Base-by-base conservation (phyloP, 2,888 invertebrate species). In the Hyposoter didymator region DNA sequence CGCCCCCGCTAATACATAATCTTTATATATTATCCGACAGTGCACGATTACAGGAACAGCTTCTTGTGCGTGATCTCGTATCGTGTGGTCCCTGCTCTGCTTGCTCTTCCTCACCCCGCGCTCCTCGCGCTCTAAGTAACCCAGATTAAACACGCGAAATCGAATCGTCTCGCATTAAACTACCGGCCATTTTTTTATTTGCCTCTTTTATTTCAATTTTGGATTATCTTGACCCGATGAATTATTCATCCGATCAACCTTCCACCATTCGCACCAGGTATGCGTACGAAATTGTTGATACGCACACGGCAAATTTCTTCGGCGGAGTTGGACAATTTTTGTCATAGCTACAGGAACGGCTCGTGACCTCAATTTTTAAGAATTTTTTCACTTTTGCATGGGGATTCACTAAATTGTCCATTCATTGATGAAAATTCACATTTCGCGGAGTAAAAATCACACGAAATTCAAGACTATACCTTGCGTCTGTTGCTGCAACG, bases 31-130 rank as follows among this genome's bases (percentile, higher is more conserved):
- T 78, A 79, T 82, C 82, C 75, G 66, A 75, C 78, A 75, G 64
- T 39, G 39, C 45, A 32, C 75, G 49, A 69, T 74, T 74, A 78
- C 84, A 72, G 82, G 47, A 79, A 85, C 85, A 55, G 75, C 82
- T 59, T 66, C 82, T 35, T 69, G 47, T 69, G 78, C 64, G 78
- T 62, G 82, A 85, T 85, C 78, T 85, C 79, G 69, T 79, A 85
- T 82, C 82, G 55, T 64, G 49, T 64, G 49, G 43, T 79, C 75
- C 64, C 49, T 70, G 64, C 39, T 22, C 28, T 14, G 59, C 67
- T 49, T 69, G 43, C 76, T 35, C 28, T 6, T 10, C 14, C 14
- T 28, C 10, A 39, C 10, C 39, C 10, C 1, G 39, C 4, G 35
- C 35, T 3, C 39, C 10, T 10, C 39, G 8, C 14, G 5, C 14